Evolutionary conservation across 2,113 vertebrate species (phyloP), one percentile per base, ranked within the genome.

Genomic region (Terrapene triunguis): DNA sequence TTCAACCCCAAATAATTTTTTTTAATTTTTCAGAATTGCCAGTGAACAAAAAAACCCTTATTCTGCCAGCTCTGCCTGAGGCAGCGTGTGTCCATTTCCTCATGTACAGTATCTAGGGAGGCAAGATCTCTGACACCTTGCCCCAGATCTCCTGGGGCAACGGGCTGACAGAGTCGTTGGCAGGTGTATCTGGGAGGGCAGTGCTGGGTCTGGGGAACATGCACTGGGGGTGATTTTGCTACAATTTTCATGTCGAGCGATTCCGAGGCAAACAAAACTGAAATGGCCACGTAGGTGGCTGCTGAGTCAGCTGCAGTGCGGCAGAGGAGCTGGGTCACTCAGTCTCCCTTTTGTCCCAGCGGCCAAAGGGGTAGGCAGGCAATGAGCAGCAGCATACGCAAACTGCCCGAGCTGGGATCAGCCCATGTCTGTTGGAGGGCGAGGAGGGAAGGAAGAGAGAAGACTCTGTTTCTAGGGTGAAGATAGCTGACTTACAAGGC

Each of bases 351-450:
- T 53, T 11, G 5, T 84, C 82, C 48, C 2, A 3, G 4, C 29
- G 21, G 17, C 35, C 44, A 47, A 82, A 79, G 44, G 17, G n/a
- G n/a, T 81, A 13, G 3, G 9, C 5, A 44, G 42, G 72, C 42
- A 27, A 44, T 10, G 22, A 76, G 42, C 24, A 44, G 72, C 5
- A 25, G 79, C 47, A 8, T 11, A 82, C 82, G 79, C 32, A 74
- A 82, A 79, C 95, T 94, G 87, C 91, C 89, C 89, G 90, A 79
- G 6, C 84, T 62, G 76, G 48, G 92, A 83, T 92, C 92, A 90
- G 81, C 74, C 87, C 47, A 54, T 85, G 32, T 21, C n/a, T 29
- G 24, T 91, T 93, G 74, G 57, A 59, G 54, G 42, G 51, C n/a
- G 53, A 9, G 44, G 57, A 62, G 79, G 74, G 79, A 95, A 90